Conservation (phyloP, 1,140 invertebrate genomes). For the Heliconius himera region DNA sequence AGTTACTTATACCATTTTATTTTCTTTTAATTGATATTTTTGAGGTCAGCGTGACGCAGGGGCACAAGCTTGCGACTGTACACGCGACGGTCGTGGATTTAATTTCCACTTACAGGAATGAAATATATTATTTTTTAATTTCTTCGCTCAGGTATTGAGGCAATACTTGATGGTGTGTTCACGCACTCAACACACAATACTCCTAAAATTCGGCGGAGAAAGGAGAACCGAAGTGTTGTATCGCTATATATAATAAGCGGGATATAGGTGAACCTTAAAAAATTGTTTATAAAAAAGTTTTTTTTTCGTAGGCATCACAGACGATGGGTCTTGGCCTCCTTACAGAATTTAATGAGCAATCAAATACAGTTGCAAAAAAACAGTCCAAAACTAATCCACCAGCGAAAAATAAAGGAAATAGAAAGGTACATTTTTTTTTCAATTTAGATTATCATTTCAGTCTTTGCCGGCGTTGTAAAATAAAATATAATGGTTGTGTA, state of each 20-base stretch:
- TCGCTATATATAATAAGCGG: too few relatives aligned
- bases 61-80: too few relatives aligned
- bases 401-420: constrained; percentile 6
- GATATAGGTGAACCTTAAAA: not conserved
- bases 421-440: not conserved
- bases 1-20: constrained; percentile 26
- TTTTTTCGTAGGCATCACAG: constrained; percentile 14
- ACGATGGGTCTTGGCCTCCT: constrained; percentile 19
- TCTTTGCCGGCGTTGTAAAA: not conserved
- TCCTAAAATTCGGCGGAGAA: too few relatives aligned
- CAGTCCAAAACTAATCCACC: not conserved
- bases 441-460: too few relatives aligned
- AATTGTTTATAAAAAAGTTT: not conserved
- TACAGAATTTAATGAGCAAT: not conserved
- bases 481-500: not conserved
- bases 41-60: too few relatives aligned
- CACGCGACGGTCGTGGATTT: too few relatives aligned
- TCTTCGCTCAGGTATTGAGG: too few relatives aligned
- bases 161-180: too few relatives aligned
- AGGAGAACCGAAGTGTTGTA: not conserved
- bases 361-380: not conserved
- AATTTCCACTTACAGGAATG: too few relatives aligned
- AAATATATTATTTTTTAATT: too few relatives aligned
- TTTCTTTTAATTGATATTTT: too few relatives aligned
- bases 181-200: too few relatives aligned